Evolutionary conservation across 2,888 invertebrate genomes (phyloP), one percentile per base, ranked within the genome.

Genomic region (Drosophila rubida): DNA sequence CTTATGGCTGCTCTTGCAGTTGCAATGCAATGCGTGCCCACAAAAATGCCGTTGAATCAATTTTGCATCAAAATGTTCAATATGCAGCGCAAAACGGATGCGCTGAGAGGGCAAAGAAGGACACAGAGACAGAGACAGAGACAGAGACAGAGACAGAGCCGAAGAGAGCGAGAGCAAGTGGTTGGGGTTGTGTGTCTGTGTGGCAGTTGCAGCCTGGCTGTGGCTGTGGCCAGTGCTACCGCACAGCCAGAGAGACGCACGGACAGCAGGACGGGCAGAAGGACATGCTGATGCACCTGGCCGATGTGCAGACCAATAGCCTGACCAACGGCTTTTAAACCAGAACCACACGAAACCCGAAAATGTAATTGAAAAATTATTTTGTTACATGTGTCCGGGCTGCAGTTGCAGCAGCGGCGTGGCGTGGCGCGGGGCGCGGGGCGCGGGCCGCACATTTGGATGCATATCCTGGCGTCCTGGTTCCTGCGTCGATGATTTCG

Each of bases 351-450:
- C 51, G 68, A 60, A 85, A 82, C 86, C 87, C 80, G 70, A 82
- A 82, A 87, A 82, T 85, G 88, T 87, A 87, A 82, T 82, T 87
- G 81, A 82, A 82, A 87, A 82, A 85, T 85, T 87, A 82, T 82
- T 82, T 85, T 82, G 87, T 85, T 82, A 67, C 88, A 87, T 71
- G 71, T 83, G 85, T 81, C 69, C 77, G 61, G 51, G 32, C 2
- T 55, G 62, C 30, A 51, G 32, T 37, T 4, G 13, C 49, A 32
- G 9, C 8, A 8, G 27, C 1, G 27, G 6, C 6, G 30, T 30
- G 30, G 30, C 19, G 19, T 19, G 9, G 2, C 9, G 1, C 11
- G n/a, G 16, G 32, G 23, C 46, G 35, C 11, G 41, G 11, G 7
- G 4, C 9, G n/a, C 9, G 9, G 0, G 13, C 13, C 14, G 27